phyloP scores from a whole-genome alignment of 2,888 invertebrate genomes.

The Itoplectis maculator region DNA sequence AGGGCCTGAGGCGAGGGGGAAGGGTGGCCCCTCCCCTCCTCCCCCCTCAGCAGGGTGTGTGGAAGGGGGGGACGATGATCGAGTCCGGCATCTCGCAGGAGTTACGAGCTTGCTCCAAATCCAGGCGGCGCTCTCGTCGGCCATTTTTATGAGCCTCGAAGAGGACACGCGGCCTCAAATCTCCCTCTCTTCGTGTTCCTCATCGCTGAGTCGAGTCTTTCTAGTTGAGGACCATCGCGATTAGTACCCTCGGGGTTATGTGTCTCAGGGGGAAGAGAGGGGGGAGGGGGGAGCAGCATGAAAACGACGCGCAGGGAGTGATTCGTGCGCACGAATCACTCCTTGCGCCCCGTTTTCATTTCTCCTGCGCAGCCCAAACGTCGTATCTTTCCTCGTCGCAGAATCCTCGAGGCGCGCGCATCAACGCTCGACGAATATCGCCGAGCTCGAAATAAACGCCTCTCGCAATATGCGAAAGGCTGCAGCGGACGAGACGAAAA shows the following conservation, averaged over 20 bases:
- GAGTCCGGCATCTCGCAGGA: conserved; percentile 47
- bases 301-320: too few species aligned
- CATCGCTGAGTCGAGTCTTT: conserved; percentile 6
- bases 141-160: conserved; percentile 16
- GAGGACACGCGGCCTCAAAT: background rate
- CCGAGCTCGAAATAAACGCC: conserved; percentile 25
- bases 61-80: conserved; percentile 1
- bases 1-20: too few species aligned
- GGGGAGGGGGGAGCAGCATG: too few species aligned
- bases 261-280: conserved; percentile 3
- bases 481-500: conserved; percentile 19
- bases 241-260: conserved; percentile 43
- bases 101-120: conserved; percentile 72
- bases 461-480: conserved; percentile 10
- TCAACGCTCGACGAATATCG: background rate
- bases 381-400: conserved; percentile 10
- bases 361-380: background rate
- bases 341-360: conserved; percentile 25
- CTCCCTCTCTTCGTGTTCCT: conserved; percentile 29
- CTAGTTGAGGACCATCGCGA: conserved; percentile 34
- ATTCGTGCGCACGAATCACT: too few species aligned
- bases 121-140: conserved; percentile 55
- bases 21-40: too few species aligned
- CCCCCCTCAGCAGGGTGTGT: too few species aligned
- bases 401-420: conserved; percentile 56